Base-by-base conservation (phyloP, 2,113 vertebrate genomes). In the Hassar affinis region DNA sequence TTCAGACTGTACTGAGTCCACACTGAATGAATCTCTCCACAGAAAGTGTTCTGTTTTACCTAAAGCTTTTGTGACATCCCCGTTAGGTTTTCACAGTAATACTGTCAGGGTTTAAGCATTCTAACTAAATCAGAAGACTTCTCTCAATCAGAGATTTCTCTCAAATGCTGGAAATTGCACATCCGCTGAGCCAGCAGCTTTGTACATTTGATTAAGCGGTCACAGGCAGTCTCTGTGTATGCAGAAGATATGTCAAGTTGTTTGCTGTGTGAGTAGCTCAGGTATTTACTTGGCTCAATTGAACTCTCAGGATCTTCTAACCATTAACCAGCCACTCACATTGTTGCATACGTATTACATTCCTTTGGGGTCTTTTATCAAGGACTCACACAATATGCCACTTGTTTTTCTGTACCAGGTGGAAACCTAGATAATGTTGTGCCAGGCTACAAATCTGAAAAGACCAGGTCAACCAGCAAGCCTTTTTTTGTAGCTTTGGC, bases 241-340 rank as follows among this genome's bases (percentile, higher is more conserved):
- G 49, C 20, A 47, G 77, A 25, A 45, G 51, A 20, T 78, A 49
- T 74, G 57, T 78, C 47, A 47, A 78, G 66, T 79, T 78, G 90
- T 90, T 91, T 89, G 86, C 54, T 80, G 64, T 86, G 52, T 57
- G 15, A 90, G 87, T 81, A 87, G 68, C 79, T 90, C 87, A 88
- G 85, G 84, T 89, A 84, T 93, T 92, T 91, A 82, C 85, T 90
- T 84, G 84, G 38, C 84, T 77, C 66, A 17, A 35, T 85, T 89
- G n/a, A 61, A 87, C 79, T 90, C 86, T 56, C 45, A 91, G 85
- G 80, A 80, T 90, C 83, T 85, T 81, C 79, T 91, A 93, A 93
- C 89, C 88, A 93, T 94, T 93, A 94, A 93, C 91, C 87, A 86
- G 84, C 62, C 56, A 38, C 49, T 80, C 79, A 81, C 80, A 64